Base-by-base conservation (phyloP, 2,113 vertebrate species). In the mouse (Mus musculus) region DNA sequence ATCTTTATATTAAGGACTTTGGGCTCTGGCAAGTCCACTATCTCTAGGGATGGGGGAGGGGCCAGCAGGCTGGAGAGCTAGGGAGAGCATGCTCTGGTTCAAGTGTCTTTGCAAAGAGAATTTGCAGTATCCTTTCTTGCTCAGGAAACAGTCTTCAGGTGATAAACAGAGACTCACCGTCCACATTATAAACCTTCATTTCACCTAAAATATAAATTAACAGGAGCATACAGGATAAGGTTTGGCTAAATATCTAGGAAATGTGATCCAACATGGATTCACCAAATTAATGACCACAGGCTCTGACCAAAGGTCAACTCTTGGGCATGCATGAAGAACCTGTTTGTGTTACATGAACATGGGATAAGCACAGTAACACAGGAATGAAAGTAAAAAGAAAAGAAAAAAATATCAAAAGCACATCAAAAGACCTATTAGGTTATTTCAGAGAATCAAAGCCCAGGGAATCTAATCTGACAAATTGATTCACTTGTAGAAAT, bases 1-100 rank as follows among this genome's bases (percentile, higher is more conserved):
- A 63, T 49, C 14, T 28, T 54, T 84, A 77, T 85, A 85, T 92
- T 42, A 94, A 91, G 59, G 22, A 87, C 63, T 92, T 26, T 54
- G 52, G 72, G 61, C 19, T 24, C 19, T 52, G 11, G 8, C n/a
- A 75, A 61, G 39, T 71, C 67, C 52, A 46, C 85, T 46, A 22
- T 90, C 36, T 39, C 3, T 78, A 61, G 22, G 13, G 56, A 61
- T 63, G 36, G n/a, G 39, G 56, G 54, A n/a, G 0, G 2, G 56
- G 22, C 13, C n/a, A 84, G 11, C 56, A 63, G n/a, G n/a, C 80
- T 84, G 80, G 36, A 61, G 36, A 16, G 80, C 80, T 39, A 61
- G 10, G 56, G 56, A 84, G 81, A 26, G 7, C 11, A 42, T 11
- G 2, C 36, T 19, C 3, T 14, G 3, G 7, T 73, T 63, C 42